Evolutionary conservation across 1,140 invertebrate species (phyloP), one percentile per base, ranked within the genome.

Genomic region (Probaryconus sp.): DNA sequence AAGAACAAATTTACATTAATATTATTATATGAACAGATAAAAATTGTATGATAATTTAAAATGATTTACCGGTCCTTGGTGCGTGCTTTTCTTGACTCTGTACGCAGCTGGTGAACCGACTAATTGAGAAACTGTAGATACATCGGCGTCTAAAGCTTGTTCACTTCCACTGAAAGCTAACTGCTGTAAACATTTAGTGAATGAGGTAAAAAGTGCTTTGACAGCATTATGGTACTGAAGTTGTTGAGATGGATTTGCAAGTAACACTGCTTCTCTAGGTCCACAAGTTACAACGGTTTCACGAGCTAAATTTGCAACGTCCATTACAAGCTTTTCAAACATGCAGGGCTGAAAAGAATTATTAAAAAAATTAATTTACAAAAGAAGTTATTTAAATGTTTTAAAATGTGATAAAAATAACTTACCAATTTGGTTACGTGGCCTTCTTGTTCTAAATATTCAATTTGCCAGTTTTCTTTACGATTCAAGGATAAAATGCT

Each of bases 401-500:
- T n/a, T n/a, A n/a, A n/a, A n/a, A n/a, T n/a, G n/a, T 24, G 21
- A 24, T 24, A 7, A 24, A 24, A 7, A 24, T 24, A 60, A 55
- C 48, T 89, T 88, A 96, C 94, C 82, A 97, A 88, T 82, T 94
- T 91, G 5, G 96, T 97, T 26, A 95, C 92, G 20, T 94, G 94
- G 14, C 93, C 94, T 80, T 93, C 91, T 73, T 93, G 91, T 71
- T 94, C 93, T 79, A 93, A 92, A 63, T 95, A 93, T 69, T 96
- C 93, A 45, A 97, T 91, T 73, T 92, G 90, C 97, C 97, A 99
- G 0, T 91, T 94, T 87, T 99, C 97, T 77, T 93, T 92, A 30
- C 91, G 91, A 40, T 91, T 89, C 1, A 98, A 88, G n/a, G 90
- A 89, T 76, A 92, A 91, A 20, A 97, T 92, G 76, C 95, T 93